phyloP scores from a whole-genome alignment of 2,797 vertebrate genomes.

The Apodemus agrarius region DNA sequence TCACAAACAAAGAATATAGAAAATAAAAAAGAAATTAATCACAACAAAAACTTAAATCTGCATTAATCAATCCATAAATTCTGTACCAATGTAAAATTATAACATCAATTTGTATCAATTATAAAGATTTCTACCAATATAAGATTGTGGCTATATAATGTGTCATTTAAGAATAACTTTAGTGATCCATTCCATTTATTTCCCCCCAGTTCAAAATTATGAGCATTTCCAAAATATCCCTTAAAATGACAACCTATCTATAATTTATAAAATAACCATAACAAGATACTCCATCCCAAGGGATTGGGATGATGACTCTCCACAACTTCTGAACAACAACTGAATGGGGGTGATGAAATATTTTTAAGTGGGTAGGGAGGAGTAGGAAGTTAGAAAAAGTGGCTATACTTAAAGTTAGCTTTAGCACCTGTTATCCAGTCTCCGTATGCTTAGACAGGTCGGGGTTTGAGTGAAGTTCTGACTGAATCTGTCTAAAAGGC shows the following conservation, averaged over 20 bases:
- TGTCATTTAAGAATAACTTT: background rate
- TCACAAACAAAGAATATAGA: background rate
- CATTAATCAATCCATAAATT: background rate
- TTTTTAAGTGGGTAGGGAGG: background rate
- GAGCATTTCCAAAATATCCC: background rate
- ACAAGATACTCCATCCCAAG: background rate
- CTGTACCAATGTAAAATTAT: background rate
- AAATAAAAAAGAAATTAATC: background rate
- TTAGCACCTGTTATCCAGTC: background rate
- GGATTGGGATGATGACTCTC: background rate
- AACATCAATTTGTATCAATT: background rate
- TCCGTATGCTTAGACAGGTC: background rate
- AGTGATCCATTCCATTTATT: background rate
- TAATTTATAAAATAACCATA: background rate
- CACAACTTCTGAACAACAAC: no score
- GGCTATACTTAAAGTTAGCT: background rate
- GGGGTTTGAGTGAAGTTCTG: background rate
- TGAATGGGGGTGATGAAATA: background rate
- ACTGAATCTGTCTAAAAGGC: background rate
- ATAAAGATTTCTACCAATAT: background rate
- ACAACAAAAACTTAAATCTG: background rate
- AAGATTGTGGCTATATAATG: background rate
- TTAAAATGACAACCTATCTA: background rate
- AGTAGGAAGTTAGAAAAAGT: background rate
- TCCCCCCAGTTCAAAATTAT: background rate